Evolutionary conservation across 2,888 invertebrate species (phyloP).

Genomic region (Zaprionus bogoriensis): DNA sequence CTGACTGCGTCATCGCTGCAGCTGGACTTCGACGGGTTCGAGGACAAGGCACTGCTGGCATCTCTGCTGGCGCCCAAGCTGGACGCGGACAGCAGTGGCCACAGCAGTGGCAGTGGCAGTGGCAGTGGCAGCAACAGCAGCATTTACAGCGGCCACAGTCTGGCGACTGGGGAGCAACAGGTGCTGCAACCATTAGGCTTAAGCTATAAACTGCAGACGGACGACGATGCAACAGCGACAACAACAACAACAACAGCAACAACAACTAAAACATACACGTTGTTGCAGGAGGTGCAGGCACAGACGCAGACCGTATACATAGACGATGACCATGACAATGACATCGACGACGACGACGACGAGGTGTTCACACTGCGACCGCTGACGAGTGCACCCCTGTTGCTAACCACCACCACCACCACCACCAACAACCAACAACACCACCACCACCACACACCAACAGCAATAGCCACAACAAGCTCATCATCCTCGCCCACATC

Average conservation of each 20-base stretch:
- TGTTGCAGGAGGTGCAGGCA: conserved; percentile 31
- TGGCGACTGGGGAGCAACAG: conserved; percentile 73
- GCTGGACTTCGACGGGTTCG: conserved; percentile 53
- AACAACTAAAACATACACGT: conserved; percentile 49
- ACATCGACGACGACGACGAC: conserved; percentile 36
- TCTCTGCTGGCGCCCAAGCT: conserved; percentile 57
- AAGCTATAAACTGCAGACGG: conserved; percentile 68
- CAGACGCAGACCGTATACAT: conserved; percentile 12
- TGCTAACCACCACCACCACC: conserved; percentile 43
- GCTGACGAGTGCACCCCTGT: conserved; percentile 49
- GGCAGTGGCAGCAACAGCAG: conserved; percentile 38
- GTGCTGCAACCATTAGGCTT: conserved; percentile 79
- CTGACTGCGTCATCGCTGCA: conserved; percentile 49
- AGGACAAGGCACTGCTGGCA: conserved; percentile 55
- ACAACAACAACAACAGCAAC: conserved; percentile 42
- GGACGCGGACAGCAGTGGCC: conserved; percentile 33
- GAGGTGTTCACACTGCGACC: conserved; percentile 63
- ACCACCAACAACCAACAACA: conserved; percentile 1
- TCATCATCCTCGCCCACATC: conserved; percentile 39
- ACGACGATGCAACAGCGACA: conserved; percentile 54
- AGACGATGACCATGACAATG: conserved; percentile 34
- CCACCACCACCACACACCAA: conserved; percentile 8
- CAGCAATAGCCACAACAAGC: conserved; percentile 15
- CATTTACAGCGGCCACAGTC: conserved; percentile 44
- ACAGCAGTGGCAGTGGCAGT: conserved; percentile 19